Percentiles rank a stretch among this genome's conserved stretches.
Conservation (phyloP, 2,797 vertebrate species). For the Melanogrammus aeglefinus region DNA sequence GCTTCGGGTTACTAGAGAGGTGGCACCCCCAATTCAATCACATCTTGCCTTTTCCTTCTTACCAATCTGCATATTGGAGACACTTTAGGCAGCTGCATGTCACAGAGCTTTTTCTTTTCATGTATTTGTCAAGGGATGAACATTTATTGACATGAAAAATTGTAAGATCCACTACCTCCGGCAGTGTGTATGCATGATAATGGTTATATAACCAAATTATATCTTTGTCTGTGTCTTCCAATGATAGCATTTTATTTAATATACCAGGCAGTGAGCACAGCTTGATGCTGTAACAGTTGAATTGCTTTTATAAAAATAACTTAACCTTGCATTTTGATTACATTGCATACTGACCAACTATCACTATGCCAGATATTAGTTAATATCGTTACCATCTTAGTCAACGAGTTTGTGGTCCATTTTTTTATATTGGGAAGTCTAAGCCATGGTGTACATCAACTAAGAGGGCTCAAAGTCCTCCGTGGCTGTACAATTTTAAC, state of each 20-base stretch:
- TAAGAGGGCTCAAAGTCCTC: background rate
- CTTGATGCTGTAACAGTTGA: too few species aligned
- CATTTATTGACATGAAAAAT: background rate
- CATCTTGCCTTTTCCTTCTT: background rate
- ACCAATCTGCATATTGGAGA: background rate
- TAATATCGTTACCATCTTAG: background rate
- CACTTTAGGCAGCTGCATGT: background rate
- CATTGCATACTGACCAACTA: background rate
- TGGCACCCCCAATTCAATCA: background rate
- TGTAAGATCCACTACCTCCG: background rate
- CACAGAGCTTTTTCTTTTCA: background rate
- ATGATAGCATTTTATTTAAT: background rate
- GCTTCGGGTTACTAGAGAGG: background rate
- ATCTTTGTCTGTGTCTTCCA: background rate
- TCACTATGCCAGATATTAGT: background rate
- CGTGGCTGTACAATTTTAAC: background rate
- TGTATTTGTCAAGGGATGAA: background rate
- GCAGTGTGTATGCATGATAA: background rate
- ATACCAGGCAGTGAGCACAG: background rate
- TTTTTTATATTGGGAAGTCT: background rate
- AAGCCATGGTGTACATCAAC: background rate
- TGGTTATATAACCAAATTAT: background rate
- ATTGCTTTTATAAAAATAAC: too few species aligned
- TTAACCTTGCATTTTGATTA: background rate
- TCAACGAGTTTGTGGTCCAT: background rate